phyloP scores from a whole-genome alignment of 2,888 invertebrate species.

The Furcula furcula region DNA sequence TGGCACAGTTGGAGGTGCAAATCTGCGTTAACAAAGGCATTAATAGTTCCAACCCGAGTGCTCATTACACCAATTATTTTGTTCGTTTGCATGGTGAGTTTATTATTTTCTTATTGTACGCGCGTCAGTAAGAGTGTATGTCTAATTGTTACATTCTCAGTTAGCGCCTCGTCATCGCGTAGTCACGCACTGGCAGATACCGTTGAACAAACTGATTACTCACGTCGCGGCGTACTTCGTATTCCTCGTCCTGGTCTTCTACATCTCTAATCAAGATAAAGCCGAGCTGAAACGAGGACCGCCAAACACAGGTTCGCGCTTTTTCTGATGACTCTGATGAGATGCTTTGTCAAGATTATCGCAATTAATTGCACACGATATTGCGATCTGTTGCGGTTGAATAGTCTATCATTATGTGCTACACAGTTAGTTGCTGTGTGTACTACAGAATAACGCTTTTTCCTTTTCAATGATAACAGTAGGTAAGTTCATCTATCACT shows the following conservation, averaged over 20 bases:
- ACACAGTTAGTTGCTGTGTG: slow-evolving; percentile 12
- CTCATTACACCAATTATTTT: slow-evolving; percentile 56
- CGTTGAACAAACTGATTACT: slow-evolving; percentile 87
- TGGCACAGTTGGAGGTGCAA: slow-evolving; percentile 82
- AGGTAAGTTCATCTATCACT: no score
- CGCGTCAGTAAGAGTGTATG: slow-evolving; percentile 10
- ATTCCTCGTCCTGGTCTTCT: slow-evolving; percentile 84
- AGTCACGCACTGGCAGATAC: slow-evolving; percentile 81
- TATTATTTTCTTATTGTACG: slow-evolving; percentile 17
- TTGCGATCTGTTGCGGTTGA: slow-evolving; percentile 13
- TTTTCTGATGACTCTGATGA: slow-evolving; percentile 33
- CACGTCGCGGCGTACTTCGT: slow-evolving; percentile 84
- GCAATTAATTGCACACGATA: slow-evolving; percentile 41
- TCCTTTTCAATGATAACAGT: slow-evolving; percentile 7
- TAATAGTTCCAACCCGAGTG: slow-evolving; percentile 40
- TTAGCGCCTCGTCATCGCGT: slow-evolving; percentile 56
- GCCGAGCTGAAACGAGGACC: slow-evolving; percentile 79
- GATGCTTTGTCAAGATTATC: slow-evolving; percentile 40
- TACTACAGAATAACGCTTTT: neutral
- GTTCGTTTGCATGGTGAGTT: slow-evolving; percentile 51
- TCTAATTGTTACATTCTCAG: slow-evolving; percentile 42
- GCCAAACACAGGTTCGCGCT: slow-evolving; percentile 76
- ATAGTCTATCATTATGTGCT: slow-evolving; percentile 20
- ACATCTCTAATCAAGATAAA: slow-evolving; percentile 83
- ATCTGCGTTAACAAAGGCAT: slow-evolving; percentile 55